Percentiles rank a stretch among this genome's conserved stretches.
These are phyloP conservation scores for Salmo trutta DNA, from an alignment of 2,797 vertebrate genomes.

Conservation along the genomic window DNA sequence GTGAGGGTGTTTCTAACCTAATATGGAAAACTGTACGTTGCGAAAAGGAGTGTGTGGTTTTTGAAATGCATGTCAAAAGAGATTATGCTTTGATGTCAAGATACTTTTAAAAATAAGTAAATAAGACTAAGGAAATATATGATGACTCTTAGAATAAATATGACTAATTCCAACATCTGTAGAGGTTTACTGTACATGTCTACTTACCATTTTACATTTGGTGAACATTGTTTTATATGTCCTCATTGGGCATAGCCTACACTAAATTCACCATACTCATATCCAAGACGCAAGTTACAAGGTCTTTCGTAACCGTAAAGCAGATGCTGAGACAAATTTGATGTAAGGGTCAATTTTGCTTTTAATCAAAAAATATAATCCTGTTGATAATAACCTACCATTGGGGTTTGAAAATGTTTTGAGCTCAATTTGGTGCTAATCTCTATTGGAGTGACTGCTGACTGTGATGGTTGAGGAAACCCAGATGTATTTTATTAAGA, in stretches of 20 bases:
- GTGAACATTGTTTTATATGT: not conserved
- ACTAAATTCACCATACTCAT: conserved; percentile 9
- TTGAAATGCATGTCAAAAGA: conserved; percentile 17
- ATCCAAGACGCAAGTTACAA: conserved; percentile 23
- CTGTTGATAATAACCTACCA: conserved; percentile 34
- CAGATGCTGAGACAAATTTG: conserved; percentile 35
- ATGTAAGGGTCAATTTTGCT: conserved; percentile 8
- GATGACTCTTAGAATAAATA: conserved; percentile 28
- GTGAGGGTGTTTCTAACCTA: conserved; percentile 28
- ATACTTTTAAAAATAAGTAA: conserved; percentile 22
- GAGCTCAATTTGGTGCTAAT: conserved; percentile 56
- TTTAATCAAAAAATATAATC: conserved; percentile 23
- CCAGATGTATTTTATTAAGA: conserved; percentile 41
- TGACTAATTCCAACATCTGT: conserved; percentile 6
- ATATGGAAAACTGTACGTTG: conserved; percentile 13
- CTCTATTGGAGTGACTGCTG: conserved; percentile 51
- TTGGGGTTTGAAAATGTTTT: conserved; percentile 43
- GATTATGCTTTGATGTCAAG: conserved; percentile 18
- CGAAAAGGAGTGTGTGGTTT: not conserved
- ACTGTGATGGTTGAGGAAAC: conserved; percentile 34
- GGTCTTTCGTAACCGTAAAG: conserved; percentile 38
- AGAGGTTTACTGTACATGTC: conserved; percentile 1
- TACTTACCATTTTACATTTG: conserved; percentile 20
- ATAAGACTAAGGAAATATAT: conserved; percentile 15
- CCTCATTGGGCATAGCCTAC: conserved; percentile 19